Percentiles rank a stretch among this genome's conserved stretches.
phyloP scores from a whole-genome alignment of 2,797 vertebrate genomes.

The Myioborus melanocephalus region DNA sequence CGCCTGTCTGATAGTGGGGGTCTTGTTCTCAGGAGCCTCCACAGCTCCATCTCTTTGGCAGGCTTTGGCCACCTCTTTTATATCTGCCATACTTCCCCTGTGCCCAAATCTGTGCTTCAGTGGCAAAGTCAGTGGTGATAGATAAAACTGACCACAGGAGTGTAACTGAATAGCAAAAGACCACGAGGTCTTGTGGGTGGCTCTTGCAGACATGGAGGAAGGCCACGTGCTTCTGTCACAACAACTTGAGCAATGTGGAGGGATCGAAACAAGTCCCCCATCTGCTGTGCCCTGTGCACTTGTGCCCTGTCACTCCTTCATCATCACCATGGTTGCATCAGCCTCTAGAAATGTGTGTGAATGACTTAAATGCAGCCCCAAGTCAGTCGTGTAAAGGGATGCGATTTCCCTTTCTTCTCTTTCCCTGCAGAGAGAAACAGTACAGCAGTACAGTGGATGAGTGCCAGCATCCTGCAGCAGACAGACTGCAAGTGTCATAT shows the following conservation, averaged over 20 bases:
- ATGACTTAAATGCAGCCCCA: neutral
- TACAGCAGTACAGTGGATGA: neutral
- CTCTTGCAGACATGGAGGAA: fast-evolving
- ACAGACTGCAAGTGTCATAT: neutral
- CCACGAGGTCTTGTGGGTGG: neutral
- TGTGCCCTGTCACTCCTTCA: neutral
- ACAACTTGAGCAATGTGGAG: neutral
- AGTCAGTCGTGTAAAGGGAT: neutral
- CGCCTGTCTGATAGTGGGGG: fast-evolving
- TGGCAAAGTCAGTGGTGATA: neutral
- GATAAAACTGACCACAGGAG: neutral
- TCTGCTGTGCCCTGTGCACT: neutral
- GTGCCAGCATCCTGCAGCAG: neutral
- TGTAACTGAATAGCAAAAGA: neutral
- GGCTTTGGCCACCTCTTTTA: neutral
- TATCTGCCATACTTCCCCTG: neutral
- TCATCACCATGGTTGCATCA: neutral
- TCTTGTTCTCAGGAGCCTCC: neutral
- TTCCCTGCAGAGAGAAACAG: neutral
- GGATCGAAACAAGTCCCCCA: neutral
- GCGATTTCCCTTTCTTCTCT: neutral
- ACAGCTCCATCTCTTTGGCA: neutral
- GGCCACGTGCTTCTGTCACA: neutral
- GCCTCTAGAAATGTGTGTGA: neutral
- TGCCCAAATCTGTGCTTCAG: neutral